Percentiles rank a stretch among this genome's conserved stretches.
Conservation (phyloP, 2,888 invertebrate species). For the Rhaphigaster nebulosa region DNA sequence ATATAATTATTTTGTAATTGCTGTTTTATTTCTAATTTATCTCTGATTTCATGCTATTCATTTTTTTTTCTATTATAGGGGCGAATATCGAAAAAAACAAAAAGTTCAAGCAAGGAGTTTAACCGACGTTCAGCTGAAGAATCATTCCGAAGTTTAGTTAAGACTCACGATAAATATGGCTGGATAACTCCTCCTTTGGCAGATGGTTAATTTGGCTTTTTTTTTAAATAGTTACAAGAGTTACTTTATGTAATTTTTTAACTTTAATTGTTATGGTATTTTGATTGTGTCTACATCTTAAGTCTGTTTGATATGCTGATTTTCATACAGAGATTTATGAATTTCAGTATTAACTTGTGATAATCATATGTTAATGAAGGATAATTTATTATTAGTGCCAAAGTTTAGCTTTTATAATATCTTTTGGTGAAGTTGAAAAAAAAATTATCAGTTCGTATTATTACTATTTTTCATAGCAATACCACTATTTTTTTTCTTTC, state of each 20-base stretch:
- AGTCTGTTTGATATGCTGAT: slow-evolving; percentile 17
- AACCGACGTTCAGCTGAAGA: slow-evolving; percentile 86
- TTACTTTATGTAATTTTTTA: slow-evolving; percentile 14
- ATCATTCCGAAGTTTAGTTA: slow-evolving; percentile 87
- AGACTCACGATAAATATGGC: slow-evolving; percentile 91
- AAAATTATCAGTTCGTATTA: neutral
- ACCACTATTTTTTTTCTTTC: neutral
- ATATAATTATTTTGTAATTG: neutral
- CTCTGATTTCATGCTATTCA: neutral
- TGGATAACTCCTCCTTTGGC: slow-evolving; percentile 91
- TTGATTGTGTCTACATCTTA: neutral
- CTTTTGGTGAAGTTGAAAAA: neutral
- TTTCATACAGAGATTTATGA: slow-evolving; percentile 31
- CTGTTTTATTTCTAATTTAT: neutral
- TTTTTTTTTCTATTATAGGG: slow-evolving; percentile 70
- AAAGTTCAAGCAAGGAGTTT: slow-evolving; percentile 81
- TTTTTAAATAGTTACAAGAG: neutral
- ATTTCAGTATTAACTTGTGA: slow-evolving; percentile 57
- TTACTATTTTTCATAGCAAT: neutral
- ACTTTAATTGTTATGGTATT: slow-evolving; percentile 5
- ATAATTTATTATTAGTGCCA: slow-evolving; percentile 54
- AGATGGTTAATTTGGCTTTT: slow-evolving; percentile 76
- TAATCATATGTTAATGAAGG: slow-evolving; percentile 32
- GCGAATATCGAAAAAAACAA: slow-evolving; percentile 82
- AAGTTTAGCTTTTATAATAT: slow-evolving; percentile 51